Evolutionary conservation across 1,140 invertebrate genomes (phyloP).

Genomic region (Bombus superbus): DNA sequence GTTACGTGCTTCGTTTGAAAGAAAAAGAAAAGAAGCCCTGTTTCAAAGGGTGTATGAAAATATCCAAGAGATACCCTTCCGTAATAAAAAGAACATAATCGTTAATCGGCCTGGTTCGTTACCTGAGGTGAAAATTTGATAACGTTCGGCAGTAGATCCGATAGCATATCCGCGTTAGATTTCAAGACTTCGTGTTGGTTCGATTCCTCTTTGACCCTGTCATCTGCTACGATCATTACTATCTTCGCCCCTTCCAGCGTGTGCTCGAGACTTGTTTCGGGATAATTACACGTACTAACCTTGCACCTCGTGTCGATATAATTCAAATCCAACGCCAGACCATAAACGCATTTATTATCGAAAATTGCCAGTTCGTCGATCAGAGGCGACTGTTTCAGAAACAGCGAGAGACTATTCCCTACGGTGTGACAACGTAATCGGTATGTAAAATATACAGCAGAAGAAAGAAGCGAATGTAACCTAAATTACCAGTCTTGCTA

Average conservation of each 20-base stretch:
- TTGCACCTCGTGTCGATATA: constrained; percentile 86
- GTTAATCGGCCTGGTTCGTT: constrained; percentile 38
- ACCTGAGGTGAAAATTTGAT: constrained; percentile 82
- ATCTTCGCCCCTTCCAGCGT: constrained; percentile 82
- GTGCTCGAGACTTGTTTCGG: constrained; percentile 70
- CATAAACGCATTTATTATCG: constrained; percentile 81
- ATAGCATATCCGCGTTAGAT: constrained; percentile 80
- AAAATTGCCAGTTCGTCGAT: constrained; percentile 86
- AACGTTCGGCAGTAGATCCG: constrained; percentile 81
- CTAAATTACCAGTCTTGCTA: constrained; percentile 70
- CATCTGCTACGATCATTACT: constrained; percentile 82
- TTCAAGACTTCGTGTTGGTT: constrained; percentile 77
- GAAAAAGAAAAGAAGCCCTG: no score
- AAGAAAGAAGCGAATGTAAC: not conserved
- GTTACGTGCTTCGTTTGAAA: no score
- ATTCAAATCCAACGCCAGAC: constrained; percentile 84
- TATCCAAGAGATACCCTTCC: no score
- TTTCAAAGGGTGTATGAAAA: no score
- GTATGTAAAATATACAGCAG: not conserved
- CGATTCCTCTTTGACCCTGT: constrained; percentile 26
- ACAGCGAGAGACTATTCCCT: constrained; percentile 80
- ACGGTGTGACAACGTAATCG: no score
- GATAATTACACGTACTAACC: constrained; percentile 84
- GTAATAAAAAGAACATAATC: not conserved
- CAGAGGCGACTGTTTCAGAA: constrained; percentile 85